Base-by-base conservation (phyloP, 2,113 vertebrate species). In the Vanacampus margaritifer region DNA sequence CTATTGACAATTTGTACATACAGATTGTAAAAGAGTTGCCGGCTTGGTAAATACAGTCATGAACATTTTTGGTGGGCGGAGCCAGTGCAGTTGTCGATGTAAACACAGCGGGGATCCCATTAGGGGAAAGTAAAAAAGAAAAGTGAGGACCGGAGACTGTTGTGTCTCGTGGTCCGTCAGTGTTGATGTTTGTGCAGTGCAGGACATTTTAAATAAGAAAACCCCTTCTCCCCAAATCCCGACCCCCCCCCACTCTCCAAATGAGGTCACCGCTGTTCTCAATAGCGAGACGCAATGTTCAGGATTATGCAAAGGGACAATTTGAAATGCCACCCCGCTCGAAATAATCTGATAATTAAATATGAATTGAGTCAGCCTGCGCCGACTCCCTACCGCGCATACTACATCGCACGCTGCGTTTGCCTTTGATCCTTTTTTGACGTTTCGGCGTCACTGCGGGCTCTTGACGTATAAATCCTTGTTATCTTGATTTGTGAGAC, bases 201-300 rank as follows among this genome's bases (percentile, higher is more conserved):
- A 37, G 72, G 80, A 65, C 74, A 69, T 81, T 76, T 81, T 69
- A 37, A 73, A 60, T 48, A 28, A 43, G 46, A 72, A 77, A 70
- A 41, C 48, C 41, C n/a, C 69, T 64, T 63, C n/a, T 19, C 58
- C 39, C 64, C 48, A 32, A 32, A 39, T 32, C 53, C 37, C 37
- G 1, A 41, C 10, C 16, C 14, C 23, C 12, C 23, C 14, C 4
- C 28, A 24, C 13, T 67, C 50, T 72, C 58, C 48, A 68, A 76
- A 67, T 67, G 26, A 71, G 75, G 65, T 65, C 65, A 59, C 37
- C 14, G 17, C 3, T 62, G 37, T 66, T 67, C 36, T 32, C 23
- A 66, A 16, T 39, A 1, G 12, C 13, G 12, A 63, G 64, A 75
- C 65, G 39, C 54, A 62, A 50, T 48, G 26, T 73, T 69, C 23